A percentile compares a stretch with the other conserved stretches of the same genome.
Evolutionary conservation across 2,888 invertebrate genomes (phyloP).

Genomic region (Micoletzkya japonica): DNA sequence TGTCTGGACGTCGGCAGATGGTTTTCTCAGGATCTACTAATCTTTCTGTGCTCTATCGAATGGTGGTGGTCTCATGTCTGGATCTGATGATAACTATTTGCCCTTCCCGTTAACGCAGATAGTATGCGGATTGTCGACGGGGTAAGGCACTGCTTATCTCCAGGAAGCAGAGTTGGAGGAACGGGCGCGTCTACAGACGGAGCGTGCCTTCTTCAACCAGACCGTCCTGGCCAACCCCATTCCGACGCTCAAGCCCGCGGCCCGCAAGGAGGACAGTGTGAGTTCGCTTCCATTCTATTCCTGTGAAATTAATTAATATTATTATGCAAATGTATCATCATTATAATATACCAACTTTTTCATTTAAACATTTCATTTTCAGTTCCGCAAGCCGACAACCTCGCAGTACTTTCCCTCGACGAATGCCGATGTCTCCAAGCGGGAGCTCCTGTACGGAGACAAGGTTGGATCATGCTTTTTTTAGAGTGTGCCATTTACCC

Average conservation of each 20-base stretch:
- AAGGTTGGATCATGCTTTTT: slow-evolving; percentile 37
- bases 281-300: not conserved
- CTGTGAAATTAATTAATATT: not conserved
- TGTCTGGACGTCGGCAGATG: too few relatives aligned
- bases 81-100: too few relatives aligned
- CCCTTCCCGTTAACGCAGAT: too few relatives aligned
- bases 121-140: not conserved
- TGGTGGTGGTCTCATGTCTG: too few relatives aligned
- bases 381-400: too few relatives aligned
- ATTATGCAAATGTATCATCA: too few relatives aligned
- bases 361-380: too few relatives aligned
- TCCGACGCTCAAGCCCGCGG: slow-evolving; percentile 31
- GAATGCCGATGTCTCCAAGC: slow-evolving; percentile 25
- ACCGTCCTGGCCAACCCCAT: slow-evolving; percentile 46
- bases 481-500: not conserved
- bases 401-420: too few relatives aligned
- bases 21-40: too few relatives aligned
- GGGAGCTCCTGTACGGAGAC: slow-evolving; percentile 45
- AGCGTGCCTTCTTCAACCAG: slow-evolving; percentile 60
- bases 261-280: slow-evolving; percentile 15
- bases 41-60: too few relatives aligned
- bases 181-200: slow-evolving; percentile 48
- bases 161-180: slow-evolving; percentile 38
- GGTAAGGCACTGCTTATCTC: slow-evolving; percentile 28
- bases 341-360: too few relatives aligned